Evolutionary conservation across 2,113 vertebrate species (phyloP), one percentile per base, ranked within the genome.

Genomic region (Mus pahari): DNA sequence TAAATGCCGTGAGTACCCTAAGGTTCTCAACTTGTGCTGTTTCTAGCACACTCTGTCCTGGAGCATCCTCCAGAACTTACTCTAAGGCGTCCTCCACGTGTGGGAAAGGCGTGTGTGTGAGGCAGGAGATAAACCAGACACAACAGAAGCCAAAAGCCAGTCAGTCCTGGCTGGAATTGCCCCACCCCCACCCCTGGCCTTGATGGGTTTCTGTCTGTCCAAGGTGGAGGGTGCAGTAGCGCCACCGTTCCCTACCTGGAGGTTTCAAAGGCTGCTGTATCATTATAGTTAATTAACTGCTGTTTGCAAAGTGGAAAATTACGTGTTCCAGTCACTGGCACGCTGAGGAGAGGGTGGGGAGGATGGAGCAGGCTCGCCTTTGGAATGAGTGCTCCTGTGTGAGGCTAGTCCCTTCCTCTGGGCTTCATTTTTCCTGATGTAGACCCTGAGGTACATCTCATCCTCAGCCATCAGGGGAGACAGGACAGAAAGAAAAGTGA

Each of bases 241-340:
- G 0, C n/a, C n/a, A n/a, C 45, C 11, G 14, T 2, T 24, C 24
- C 28, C 64, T 39, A 70, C 92, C 95, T 19, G 0, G 28, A 58
- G 42, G n/a, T 53, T 60, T 22, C 0, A 74, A 89, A 74, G 84
- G 33, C 81, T 64, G 64, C 68, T 94, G 81, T 84, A n/a, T 90
- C 89, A 71, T 70, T 70, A 74, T 28, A 66, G 91, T 70, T 90
- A 68, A 96, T 91, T 91, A 95, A 92, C 1, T 94, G 92, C 70
- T 70, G 22, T 66, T 71, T 45, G 86, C 42, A 96, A 82, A 88
- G 87, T 84, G 58, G 75, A 88, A 95, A 96, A 91, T 68, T 42
- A 7, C 31, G 75, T 50, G 77, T 94, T 79, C 83, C 81, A 42
- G 6, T 73, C 83, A 36, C 42, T 42, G 55, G 42, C 45, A 36